phyloP scores from a whole-genome alignment of 2,113 vertebrate species.

The Accipiter cooperii region DNA sequence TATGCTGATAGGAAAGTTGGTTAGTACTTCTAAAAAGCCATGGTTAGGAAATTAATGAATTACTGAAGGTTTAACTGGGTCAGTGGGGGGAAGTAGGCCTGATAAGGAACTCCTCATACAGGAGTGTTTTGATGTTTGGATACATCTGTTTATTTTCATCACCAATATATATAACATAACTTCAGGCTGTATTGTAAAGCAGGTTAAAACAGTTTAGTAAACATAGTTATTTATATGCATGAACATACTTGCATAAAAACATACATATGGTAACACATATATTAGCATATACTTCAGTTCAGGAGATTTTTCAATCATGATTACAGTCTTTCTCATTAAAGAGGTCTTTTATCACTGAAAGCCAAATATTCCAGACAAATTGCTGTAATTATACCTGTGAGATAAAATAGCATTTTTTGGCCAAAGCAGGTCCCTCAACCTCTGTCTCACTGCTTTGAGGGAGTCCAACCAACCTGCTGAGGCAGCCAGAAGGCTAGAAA shows the following conservation, averaged over 20 bases:
- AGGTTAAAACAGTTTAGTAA: conserved; percentile 23
- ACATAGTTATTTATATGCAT: conserved; percentile 24
- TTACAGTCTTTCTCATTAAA: background rate
- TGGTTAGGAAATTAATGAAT: background rate
- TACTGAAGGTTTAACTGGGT: background rate
- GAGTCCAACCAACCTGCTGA: background rate
- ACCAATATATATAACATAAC: conserved; percentile 32
- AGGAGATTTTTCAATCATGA: background rate
- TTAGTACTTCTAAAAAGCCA: background rate
- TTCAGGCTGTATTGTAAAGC: background rate
- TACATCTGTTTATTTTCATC: conserved; percentile 34
- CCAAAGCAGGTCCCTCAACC: background rate
- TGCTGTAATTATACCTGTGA: conserved; percentile 8
- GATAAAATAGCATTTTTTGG: background rate
- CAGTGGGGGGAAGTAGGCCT: background rate
- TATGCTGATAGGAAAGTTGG: background rate
- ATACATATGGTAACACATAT: background rate
- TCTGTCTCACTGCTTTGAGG: background rate
- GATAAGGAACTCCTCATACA: background rate
- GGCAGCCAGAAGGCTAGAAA: background rate
- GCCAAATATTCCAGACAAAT: background rate
- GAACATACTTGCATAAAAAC: background rate
- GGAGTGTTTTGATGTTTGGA: background rate
- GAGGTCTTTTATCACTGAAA: conserved; percentile 11
- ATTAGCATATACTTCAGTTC: background rate